Evolutionary conservation across 2,113 vertebrate species (phyloP).

Genomic region (Otolemur garnettii): DNA sequence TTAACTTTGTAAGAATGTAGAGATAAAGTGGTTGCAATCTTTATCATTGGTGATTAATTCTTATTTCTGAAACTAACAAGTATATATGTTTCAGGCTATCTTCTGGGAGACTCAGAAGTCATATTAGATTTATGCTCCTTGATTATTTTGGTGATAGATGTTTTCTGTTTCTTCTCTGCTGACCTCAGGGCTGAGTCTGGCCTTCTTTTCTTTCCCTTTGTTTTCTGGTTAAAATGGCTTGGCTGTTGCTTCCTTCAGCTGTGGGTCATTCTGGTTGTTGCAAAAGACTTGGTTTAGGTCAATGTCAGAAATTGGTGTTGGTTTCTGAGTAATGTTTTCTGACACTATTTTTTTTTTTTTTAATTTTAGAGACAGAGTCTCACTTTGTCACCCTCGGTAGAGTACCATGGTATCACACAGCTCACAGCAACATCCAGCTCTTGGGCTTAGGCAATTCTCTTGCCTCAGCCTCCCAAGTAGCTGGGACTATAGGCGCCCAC

Average conservation of each 20-base stretch:
- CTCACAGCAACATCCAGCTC: too few relatives aligned
- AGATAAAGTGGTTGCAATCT: neutral
- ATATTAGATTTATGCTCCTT: neutral
- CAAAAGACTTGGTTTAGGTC: neutral
- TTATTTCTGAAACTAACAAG: slow-evolving; percentile 14
- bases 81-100: neutral
- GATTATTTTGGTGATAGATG: slow-evolving; percentile 3
- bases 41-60: neutral
- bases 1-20: neutral
- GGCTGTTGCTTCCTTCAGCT: neutral
- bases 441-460: too few relatives aligned
- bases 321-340: neutral
- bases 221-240: neutral
- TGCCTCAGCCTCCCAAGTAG: too few relatives aligned
- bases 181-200: neutral
- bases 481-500: too few relatives aligned
- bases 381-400: too few relatives aligned
- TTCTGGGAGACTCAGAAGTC: neutral
- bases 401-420: too few relatives aligned
- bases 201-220: neutral
- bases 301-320: neutral
- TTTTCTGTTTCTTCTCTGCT: slow-evolving; percentile 13
- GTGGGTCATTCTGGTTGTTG: neutral
- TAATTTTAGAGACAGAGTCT: too few relatives aligned
- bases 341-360: neutral